Evolutionary conservation across 2,888 invertebrate genomes (phyloP).

Genomic region (Eilema caniola): DNA sequence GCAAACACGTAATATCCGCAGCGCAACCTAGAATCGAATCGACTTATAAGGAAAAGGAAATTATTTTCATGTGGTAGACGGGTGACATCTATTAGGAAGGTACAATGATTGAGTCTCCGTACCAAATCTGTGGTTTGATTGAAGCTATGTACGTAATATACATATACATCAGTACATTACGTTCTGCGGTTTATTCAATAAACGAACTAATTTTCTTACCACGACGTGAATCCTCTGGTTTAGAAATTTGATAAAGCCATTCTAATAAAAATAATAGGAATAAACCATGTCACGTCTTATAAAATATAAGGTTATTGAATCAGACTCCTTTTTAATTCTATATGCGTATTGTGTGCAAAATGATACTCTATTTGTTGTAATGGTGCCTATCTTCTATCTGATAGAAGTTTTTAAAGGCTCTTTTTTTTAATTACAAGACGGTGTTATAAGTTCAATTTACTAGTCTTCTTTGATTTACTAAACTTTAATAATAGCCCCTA

Average conservation of each 20-base stretch:
- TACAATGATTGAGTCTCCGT: constrained; percentile 24
- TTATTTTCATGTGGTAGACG: constrained; percentile 52
- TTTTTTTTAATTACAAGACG: background rate
- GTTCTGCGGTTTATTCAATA: constrained; percentile 16
- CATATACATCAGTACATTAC: background rate
- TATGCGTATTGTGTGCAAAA: constrained; percentile 57
- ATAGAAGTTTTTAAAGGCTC: background rate
- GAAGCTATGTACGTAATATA: background rate
- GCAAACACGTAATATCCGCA: constrained; percentile 62
- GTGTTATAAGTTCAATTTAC: background rate
- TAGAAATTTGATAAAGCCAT: constrained; percentile 25
- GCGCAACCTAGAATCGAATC: constrained; percentile 45
- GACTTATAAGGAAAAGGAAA: constrained; percentile 61
- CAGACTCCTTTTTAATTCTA: constrained; percentile 59
- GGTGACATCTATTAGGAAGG: constrained; percentile 25
- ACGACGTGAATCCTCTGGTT: constrained; percentile 10
- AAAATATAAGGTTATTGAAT: constrained; percentile 53
- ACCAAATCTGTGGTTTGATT: constrained; percentile 6
- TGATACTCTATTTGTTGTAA: constrained; percentile 41
- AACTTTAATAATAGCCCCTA: no score
- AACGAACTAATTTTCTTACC: background rate
- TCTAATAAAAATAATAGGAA: constrained; percentile 26
- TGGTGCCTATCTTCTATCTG: background rate
- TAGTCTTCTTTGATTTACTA: background rate
- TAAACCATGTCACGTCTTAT: constrained; percentile 43